Conservation (phyloP, 2,797 vertebrate species). For the Gastrophryne carolinensis region DNA sequence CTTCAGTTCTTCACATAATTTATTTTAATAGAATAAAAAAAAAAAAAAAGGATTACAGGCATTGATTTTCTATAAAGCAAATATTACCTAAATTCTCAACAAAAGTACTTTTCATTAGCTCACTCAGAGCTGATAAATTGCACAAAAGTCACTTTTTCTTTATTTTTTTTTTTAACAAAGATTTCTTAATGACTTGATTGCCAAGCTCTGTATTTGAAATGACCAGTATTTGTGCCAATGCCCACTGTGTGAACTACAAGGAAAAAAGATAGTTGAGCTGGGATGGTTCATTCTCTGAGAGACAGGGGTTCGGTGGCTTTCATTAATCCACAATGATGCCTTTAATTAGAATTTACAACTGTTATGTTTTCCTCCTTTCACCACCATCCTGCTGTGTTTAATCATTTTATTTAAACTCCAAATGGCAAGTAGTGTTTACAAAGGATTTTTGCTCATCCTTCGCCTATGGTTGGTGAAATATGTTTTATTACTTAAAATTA, state of each 20-base stretch:
- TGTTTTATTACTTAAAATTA: background rate
- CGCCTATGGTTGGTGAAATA: background rate
- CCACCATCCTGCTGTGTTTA: background rate
- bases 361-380: background rate
- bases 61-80: slow-evolving; percentile 48
- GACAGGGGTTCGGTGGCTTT: background rate
- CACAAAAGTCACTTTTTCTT: slow-evolving; percentile 28
- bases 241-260: background rate
- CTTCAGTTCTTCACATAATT: slow-evolving; percentile 44
- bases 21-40: slow-evolving; percentile 49
- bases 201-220: slow-evolving; percentile 26
- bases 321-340: background rate
- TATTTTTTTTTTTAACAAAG: slow-evolving; percentile 15
- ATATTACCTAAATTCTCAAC: slow-evolving; percentile 39
- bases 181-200: slow-evolving; percentile 41
- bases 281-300: slow-evolving; percentile 4
- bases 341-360: background rate
- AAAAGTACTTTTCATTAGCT: slow-evolving; percentile 40
- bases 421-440: background rate
- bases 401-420: background rate
- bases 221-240: slow-evolving; percentile 17
- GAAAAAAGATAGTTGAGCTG: background rate
- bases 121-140: slow-evolving; percentile 28
- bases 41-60: slow-evolving; percentile 45
- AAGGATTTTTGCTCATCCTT: background rate